Percentiles rank a stretch among this genome's conserved stretches.
Conservation (phyloP, 2,113 vertebrate species). For the Oncorhynchus kisutch region DNA sequence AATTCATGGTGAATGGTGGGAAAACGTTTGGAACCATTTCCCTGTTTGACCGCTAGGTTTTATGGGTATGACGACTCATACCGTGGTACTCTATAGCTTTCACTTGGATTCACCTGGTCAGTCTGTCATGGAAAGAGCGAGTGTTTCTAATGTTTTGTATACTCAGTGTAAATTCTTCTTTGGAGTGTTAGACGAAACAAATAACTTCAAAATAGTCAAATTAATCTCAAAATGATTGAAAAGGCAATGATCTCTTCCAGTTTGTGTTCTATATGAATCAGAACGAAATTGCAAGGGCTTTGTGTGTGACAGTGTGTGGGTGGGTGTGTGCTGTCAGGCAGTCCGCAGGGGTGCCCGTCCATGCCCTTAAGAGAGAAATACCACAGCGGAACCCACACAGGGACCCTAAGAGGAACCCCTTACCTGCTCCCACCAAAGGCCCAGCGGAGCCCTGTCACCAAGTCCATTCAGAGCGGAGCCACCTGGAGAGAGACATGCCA, state of each 20-base stretch:
- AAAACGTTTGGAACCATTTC: too few species aligned
- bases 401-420: conserved; percentile 45
- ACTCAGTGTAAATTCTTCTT: background rate
- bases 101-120: too few species aligned
- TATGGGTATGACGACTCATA: too few species aligned
- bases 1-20: too few species aligned
- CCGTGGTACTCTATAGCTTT: too few species aligned
- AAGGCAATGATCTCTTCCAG: background rate
- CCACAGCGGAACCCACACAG: conserved; percentile 54
- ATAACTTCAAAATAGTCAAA: background rate
- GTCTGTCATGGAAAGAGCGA: too few species aligned
- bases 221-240: background rate
- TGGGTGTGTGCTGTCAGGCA: conserved; percentile 26
- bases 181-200: background rate
- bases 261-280: background rate
- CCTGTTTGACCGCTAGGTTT: too few species aligned
- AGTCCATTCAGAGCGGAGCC: conserved; percentile 36
- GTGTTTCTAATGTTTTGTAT: too few species aligned
- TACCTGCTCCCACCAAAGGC: background rate
- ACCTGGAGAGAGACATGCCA: conserved; percentile 58
- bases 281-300: background rate
- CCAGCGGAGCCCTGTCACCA: conserved; percentile 41
- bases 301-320: conserved; percentile 12
- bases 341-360: conserved; percentile 26
- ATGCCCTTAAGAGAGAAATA: conserved; percentile 65